These are phyloP conservation scores for Rhodophaea formosa DNA, from an alignment of 2,888 invertebrate species.

Conservation along the genomic window DNA sequence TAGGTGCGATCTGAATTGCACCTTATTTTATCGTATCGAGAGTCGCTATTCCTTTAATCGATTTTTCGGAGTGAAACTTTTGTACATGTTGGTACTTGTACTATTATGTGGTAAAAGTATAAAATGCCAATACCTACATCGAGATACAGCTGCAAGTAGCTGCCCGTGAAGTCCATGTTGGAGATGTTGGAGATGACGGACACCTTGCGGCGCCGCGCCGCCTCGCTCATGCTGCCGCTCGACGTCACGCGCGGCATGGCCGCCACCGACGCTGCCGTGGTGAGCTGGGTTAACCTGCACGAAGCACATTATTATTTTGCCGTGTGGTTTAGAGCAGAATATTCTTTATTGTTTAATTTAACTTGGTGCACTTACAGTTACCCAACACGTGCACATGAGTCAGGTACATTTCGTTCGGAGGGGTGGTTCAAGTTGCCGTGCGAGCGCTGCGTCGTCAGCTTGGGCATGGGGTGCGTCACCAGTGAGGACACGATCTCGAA, in stretches of 20 bases:
- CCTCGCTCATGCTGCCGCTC: slow-evolving; percentile 74
- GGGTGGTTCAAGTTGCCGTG: slow-evolving; percentile 72
- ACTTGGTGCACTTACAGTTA: too few species aligned
- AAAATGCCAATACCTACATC: slow-evolving; percentile 72
- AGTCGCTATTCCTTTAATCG: too few species aligned
- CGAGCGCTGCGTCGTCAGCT: slow-evolving; percentile 63
- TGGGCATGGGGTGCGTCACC: slow-evolving; percentile 59
- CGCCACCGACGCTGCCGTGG: slow-evolving; percentile 68
- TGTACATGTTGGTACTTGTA: too few species aligned
- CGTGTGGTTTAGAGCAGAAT: too few species aligned
- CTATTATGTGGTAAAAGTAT: too few species aligned
- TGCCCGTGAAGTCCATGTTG: slow-evolving; percentile 88
- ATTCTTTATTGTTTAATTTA: too few species aligned
- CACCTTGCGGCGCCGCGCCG: slow-evolving; percentile 80
- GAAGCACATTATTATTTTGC: too few species aligned
- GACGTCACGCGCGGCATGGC: slow-evolving; percentile 75
- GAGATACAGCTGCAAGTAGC: slow-evolving; percentile 85
- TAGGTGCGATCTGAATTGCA: too few species aligned
- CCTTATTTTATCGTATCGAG: too few species aligned
- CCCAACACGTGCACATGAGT: too few species aligned
- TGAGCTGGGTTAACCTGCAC: slow-evolving; percentile 50
- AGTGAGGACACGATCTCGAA: slow-evolving; percentile 69
- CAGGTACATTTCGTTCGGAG: too few species aligned
- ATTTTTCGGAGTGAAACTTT: too few species aligned
- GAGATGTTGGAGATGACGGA: slow-evolving; percentile 87